Conservation (phyloP, 2,797 vertebrate species). For the Eulemur coronatus region DNA sequence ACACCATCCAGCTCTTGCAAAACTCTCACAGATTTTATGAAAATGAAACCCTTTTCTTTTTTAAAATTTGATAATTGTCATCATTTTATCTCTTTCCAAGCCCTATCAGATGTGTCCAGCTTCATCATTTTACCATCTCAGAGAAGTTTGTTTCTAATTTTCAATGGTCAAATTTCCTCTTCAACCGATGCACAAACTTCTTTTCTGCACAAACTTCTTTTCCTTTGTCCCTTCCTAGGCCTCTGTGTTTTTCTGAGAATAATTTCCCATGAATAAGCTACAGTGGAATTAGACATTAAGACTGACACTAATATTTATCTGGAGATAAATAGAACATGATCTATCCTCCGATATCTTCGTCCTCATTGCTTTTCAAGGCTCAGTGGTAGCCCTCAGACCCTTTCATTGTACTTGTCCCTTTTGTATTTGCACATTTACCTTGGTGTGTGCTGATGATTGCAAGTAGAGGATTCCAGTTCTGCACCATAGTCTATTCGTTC, state of each 20-base stretch:
- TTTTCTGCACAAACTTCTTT: background rate
- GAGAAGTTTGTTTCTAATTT: background rate
- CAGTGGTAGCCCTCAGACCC: background rate
- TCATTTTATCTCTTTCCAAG: background rate
- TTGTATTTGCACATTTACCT: no score
- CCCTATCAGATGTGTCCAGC: background rate
- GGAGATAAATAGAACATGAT: background rate
- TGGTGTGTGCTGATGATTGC: rapidly evolving
- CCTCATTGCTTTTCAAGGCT: background rate
- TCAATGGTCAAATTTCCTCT: background rate
- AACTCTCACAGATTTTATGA: background rate
- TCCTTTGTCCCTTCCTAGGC: background rate
- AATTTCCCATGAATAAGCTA: background rate
- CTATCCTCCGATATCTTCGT: background rate
- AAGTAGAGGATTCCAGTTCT: background rate
- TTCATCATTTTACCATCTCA: background rate
- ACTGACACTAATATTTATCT: background rate
- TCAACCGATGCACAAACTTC: background rate
- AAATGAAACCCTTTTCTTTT: background rate
- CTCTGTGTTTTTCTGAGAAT: background rate
- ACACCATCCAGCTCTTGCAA: background rate
- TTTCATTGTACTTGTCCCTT: background rate
- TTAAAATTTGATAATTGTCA: background rate
- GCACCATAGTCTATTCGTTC: background rate
- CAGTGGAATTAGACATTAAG: background rate